phyloP scores from a whole-genome alignment of 2,797 vertebrate species.

The Coilia nasus region DNA sequence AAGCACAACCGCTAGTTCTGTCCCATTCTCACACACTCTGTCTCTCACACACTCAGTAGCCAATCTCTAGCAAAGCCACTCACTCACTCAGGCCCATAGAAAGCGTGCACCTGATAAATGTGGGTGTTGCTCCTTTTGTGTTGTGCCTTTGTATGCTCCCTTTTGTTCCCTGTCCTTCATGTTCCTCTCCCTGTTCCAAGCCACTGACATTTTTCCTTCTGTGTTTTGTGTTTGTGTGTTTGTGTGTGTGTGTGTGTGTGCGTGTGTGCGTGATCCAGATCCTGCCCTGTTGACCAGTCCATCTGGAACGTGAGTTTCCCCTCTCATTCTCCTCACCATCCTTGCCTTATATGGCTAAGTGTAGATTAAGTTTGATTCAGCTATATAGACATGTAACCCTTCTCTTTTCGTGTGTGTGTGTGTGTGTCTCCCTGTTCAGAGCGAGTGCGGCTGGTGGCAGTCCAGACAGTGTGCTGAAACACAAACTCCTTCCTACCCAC shows the following conservation, averaged over 20 bases:
- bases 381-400: no score
- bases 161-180: background rate
- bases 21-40: no score
- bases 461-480: slow-evolving; percentile 88
- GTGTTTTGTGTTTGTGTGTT: slow-evolving; percentile 57
- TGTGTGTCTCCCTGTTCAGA: slow-evolving; percentile 58
- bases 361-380: background rate
- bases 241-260: slow-evolving; percentile 20
- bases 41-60: no score
- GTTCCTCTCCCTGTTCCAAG: background rate
- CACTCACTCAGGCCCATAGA: background rate
- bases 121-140: background rate
- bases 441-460: slow-evolving; percentile 71
- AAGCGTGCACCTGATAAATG: background rate
- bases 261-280: slow-evolving; percentile 71
- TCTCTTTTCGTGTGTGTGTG: slow-evolving; percentile 30
- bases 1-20: no score
- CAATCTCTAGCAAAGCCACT: background rate
- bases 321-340: slow-evolving; percentile 18
- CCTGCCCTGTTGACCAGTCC: slow-evolving; percentile 84
- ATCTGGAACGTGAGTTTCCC: slow-evolving; percentile 84
- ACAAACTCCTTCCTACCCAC: slow-evolving; percentile 81
- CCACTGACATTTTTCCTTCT: slow-evolving; percentile 42
- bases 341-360: background rate
- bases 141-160: background rate